Evolutionary conservation across 1,140 invertebrate genomes (phyloP), one percentile per base, ranked within the genome.

Genomic region (Drosophila sucinea): DNA sequence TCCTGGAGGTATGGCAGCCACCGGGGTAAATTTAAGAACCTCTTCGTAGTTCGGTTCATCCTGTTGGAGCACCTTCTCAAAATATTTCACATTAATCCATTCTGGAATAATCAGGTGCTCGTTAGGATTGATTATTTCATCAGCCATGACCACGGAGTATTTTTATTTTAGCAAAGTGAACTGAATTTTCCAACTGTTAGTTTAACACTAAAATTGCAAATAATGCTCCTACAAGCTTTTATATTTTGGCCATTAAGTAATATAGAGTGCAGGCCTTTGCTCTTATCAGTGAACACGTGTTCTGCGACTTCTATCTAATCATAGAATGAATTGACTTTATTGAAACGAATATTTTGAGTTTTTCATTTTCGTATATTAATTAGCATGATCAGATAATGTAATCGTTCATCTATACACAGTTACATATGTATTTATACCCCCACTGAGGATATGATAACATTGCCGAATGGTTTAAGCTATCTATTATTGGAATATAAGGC

Each of bases 81-180:
- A 78, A 51, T 93, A 93, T 38, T 92, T 82, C 35, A 74, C 70
- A 70, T 92, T 92, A 55, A 94, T 73, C 93, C 93, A 94, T 41
- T 90, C 57, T 40, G 92, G 92, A 32, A 90, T 91, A n/a, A 62
- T 47, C 1, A 91, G 61, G 60, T 91, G 54, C 56, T 90, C 70
- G 35, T 91, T 91, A 33, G 89, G 90, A 64, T 91, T 91, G 0
- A 64, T 67, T 41, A 91, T 91, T 23, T 76, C 73, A 8, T 76
- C 60, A 17, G 66, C 4, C 73, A 76, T 76, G 32, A 8, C 38
- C 1, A 25, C 5, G 3, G 3, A 11, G 3, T 1, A 4, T 41
- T 0, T 41, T 56, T 64, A 51, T 3, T 2, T 17, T 11, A 40
- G 17, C 23, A 4, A 33, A 30, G 5, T 33, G 38, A 58, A 69